phyloP scores from a whole-genome alignment of 2,797 vertebrate species.

The Pterois miles region DNA sequence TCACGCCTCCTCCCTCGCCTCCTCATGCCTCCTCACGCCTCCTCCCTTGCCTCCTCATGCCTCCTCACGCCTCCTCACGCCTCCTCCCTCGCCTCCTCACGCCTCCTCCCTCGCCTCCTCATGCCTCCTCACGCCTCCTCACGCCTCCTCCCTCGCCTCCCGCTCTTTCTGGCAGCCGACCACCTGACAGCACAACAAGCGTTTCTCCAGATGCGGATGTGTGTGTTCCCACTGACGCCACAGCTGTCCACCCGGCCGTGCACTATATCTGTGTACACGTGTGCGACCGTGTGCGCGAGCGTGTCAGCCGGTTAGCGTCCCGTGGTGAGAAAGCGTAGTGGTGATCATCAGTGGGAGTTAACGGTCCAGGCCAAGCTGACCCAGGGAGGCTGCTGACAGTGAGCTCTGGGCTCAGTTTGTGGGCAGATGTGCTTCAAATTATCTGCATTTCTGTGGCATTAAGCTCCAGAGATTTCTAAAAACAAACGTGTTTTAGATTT shows the following conservation, averaged over 20 bases:
- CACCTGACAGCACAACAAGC: constrained; percentile 66
- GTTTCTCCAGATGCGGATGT: constrained; percentile 80
- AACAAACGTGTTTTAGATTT: neutral
- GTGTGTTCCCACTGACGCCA: constrained; percentile 48
- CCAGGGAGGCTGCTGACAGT: too few species aligned
- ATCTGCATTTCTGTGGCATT: constrained; percentile 1
- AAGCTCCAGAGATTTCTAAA: neutral
- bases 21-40: too few species aligned
- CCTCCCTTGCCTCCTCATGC: too few species aligned
- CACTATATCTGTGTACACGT: constrained; percentile 42
- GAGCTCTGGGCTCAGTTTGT: too few species aligned
- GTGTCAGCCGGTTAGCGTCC: constrained; percentile 47
- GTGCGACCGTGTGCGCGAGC: constrained; percentile 21
- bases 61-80: too few species aligned
- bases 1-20: too few species aligned
- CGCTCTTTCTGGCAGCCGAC: constrained; percentile 58
- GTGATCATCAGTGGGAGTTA: constrained; percentile 69
- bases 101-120: constrained; percentile 27
- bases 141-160: too few species aligned
- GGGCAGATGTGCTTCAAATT: neutral
- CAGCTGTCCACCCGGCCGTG: constrained; percentile 67
- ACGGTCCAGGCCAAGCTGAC: constrained; percentile 74
- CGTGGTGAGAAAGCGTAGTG: constrained; percentile 50
- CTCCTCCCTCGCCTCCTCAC: too few species aligned
- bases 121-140: constrained; percentile 1